phyloP scores from a whole-genome alignment of 2,888 invertebrate species.

The Xestia xanthographa region DNA sequence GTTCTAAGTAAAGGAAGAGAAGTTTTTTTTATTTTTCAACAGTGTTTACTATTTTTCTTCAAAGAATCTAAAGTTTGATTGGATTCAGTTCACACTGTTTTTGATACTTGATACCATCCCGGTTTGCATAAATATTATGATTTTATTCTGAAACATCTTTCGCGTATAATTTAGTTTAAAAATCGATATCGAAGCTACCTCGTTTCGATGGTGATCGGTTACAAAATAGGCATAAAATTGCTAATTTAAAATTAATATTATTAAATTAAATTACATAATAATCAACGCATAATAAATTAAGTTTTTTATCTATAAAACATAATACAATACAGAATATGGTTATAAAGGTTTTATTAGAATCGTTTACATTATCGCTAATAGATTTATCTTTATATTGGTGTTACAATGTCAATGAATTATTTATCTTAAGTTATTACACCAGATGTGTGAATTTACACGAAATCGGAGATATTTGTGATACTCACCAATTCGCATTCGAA shows the following conservation, averaged over 20 bases:
- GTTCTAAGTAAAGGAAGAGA: neutral
- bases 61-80: constrained; percentile 44
- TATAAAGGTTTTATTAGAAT: constrained; percentile 42
- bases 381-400: constrained; percentile 41
- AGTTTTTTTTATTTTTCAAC: constrained; percentile 34
- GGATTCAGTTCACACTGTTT: constrained; percentile 14
- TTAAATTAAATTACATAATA: constrained; percentile 27
- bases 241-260: constrained; percentile 24
- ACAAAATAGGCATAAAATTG: constrained; percentile 7
- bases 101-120: constrained; percentile 6
- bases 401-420: constrained; percentile 44
- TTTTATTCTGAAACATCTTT: neutral
- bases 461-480: neutral
- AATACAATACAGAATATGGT: constrained; percentile 32
- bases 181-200: constrained; percentile 11
- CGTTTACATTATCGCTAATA: constrained; percentile 40
- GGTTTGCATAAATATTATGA: constrained; percentile 25
- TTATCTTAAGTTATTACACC: constrained; percentile 36
- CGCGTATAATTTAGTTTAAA: neutral
- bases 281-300: constrained; percentile 20
- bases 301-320: constrained; percentile 6
- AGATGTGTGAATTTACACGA: constrained; percentile 16
- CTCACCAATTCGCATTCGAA: neutral
- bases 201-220: neutral
- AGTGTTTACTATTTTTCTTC: neutral